Base-by-base conservation (phyloP, 1,140 invertebrate genomes). In the Lepidotrigona ventralis region DNA sequence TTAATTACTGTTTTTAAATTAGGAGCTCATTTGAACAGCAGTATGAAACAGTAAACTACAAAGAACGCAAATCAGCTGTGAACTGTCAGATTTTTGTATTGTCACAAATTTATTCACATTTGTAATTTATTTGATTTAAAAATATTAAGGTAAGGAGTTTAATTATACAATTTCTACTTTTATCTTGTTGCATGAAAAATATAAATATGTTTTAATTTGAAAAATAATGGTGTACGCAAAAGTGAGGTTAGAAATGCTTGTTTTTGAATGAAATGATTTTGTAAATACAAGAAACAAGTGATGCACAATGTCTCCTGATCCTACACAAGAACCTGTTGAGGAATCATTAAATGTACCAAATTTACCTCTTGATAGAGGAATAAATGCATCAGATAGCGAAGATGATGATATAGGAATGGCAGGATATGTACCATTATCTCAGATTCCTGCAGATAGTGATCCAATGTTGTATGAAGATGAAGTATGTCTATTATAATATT, bases 241-340 rank as follows among this genome's bases (percentile, higher is more conserved):
- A 68, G 54, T 66, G n/a, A 70, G 76, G 76, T 84, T 79, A 66
- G 12, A 21, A 66, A n/a, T 0, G 29, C 14, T 56, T 39, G 8
- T n/a, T 5, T 79, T 17, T 53, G 0, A 19, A 17, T 19, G 5
- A 11, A 29, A 51, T 46, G 8, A 66, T 58, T 56, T 21, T 51
- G 26, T 15, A 46, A 2, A 56, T 73, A 64, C 26, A 73, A 21
- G 23, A 39, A 72, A 54, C 29, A 72, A 26, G 82, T 79, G n/a
- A 85, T 60, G 68, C 84, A 81, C 33, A 87, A 94, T 94, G 93
- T 91, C 93, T 72, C 93, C 93, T 56, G 93, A 94, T 81, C 93
- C 93, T 60, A 92, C 91, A 2, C 92, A 93, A 85, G 93, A 93
- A 81, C 89, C 91, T 29, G 85, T 91, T 21, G 90, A 93, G 66